Conservation (phyloP, 2,113 vertebrate genomes). For the Coturnix japonica region DNA sequence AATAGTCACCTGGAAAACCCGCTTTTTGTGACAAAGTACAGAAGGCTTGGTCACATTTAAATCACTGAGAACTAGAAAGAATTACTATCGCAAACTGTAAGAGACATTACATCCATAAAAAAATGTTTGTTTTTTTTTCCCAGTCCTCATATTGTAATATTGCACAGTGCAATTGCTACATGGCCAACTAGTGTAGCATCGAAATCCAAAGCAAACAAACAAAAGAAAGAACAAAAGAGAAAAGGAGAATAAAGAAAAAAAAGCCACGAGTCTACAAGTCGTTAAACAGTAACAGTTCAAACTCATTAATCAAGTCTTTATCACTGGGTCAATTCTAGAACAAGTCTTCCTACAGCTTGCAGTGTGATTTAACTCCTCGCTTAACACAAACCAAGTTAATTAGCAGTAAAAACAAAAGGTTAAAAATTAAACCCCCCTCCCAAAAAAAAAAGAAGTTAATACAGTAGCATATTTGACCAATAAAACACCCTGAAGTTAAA, state of each 20-base stretch:
- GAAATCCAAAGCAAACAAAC: constrained; percentile 86
- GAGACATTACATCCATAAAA: constrained; percentile 99
- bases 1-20: constrained; percentile 99
- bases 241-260: constrained; percentile 67
- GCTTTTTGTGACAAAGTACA: constrained; percentile 99
- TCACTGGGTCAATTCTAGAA: constrained; percentile 87
- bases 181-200: constrained; percentile 99
- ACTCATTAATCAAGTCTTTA: constrained; percentile 89
- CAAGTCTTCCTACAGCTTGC: constrained; percentile 94
- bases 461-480: constrained; percentile 90
- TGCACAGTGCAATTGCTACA: constrained; percentile 99
- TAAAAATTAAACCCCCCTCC: constrained; percentile 70
- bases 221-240: constrained; percentile 78
- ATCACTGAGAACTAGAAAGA: constrained; percentile 99
- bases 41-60: constrained; percentile 99
- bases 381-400: constrained; percentile 83
- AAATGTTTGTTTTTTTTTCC: constrained; percentile 79
- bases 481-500: constrained; percentile 90
- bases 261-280: constrained; percentile 90
- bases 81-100: constrained; percentile 99
- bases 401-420: constrained; percentile 79
- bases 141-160: constrained; percentile 99
- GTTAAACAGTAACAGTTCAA: constrained; percentile 94
- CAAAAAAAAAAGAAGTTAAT: constrained; percentile 80
- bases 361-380: constrained; percentile 95